phyloP scores from a whole-genome alignment of 2,113 vertebrate species.

The Emydura subglobosa region DNA sequence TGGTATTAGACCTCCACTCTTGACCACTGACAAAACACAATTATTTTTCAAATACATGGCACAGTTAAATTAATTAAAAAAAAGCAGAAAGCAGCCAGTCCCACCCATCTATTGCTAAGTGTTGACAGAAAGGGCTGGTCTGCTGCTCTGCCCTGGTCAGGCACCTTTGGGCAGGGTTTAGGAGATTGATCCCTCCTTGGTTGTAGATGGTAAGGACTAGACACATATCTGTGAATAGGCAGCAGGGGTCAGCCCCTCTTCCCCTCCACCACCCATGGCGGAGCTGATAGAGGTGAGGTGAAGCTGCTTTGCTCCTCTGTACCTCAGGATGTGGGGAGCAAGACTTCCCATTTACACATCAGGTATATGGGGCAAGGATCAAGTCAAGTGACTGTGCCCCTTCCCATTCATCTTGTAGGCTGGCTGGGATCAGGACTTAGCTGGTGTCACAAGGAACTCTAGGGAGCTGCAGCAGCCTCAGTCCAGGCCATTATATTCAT shows the following conservation, averaged over 20 bases:
- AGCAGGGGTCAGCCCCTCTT: neutral
- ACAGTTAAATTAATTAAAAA: neutral
- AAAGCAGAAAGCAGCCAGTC: neutral
- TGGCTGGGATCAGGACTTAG: neutral
- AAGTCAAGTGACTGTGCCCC: neutral
- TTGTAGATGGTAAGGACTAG: neutral
- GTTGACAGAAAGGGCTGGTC: neutral
- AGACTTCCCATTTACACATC: neutral
- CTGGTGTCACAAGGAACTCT: neutral
- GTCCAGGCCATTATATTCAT: neutral
- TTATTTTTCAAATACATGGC: rapidly evolving
- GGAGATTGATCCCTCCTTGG: neutral
- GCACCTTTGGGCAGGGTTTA: neutral
- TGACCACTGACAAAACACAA: neutral
- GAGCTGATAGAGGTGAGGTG: neutral
- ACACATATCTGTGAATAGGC: neutral
- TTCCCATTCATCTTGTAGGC: neutral
- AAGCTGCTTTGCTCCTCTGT: neutral
- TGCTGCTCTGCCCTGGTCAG: neutral
- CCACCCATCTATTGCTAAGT: neutral
- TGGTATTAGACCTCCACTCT: neutral
- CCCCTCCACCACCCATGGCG: neutral
- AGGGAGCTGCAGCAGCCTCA: neutral
- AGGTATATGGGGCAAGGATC: neutral
- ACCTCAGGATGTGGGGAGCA: neutral